Conservation (phyloP, 2,113 vertebrate species). For the Carettochelys insculpta region DNA sequence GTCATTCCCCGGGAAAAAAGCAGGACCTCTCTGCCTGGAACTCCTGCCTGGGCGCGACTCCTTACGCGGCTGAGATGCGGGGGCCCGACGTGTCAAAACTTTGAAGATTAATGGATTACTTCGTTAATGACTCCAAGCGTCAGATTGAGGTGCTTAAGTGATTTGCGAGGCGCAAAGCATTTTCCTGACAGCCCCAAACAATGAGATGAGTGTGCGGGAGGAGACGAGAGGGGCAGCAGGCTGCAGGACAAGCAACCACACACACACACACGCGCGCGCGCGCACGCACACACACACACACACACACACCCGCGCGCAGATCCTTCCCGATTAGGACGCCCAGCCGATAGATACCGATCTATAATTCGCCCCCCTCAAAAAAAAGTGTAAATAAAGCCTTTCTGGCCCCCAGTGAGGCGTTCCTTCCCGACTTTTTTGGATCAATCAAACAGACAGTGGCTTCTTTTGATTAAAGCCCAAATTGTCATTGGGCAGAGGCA, state of each 20-base stretch:
- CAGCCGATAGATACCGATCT: slow-evolving; percentile 66
- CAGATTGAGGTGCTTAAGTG: slow-evolving; percentile 86
- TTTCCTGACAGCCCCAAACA: slow-evolving; percentile 93
- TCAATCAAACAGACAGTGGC: slow-evolving; percentile 99
- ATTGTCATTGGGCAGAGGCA: slow-evolving; percentile 99
- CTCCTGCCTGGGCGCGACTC: slow-evolving; percentile 72
- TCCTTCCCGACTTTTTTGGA: slow-evolving; percentile 95
- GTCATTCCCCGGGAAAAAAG: slow-evolving; percentile 47
- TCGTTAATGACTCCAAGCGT: slow-evolving; percentile 90
- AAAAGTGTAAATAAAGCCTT: slow-evolving; percentile 94
- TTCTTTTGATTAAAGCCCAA: slow-evolving; percentile 99
- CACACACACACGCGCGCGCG: slow-evolving; percentile 2
- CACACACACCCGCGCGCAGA: slow-evolving; percentile 33
- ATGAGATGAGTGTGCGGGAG: slow-evolving; percentile 87
- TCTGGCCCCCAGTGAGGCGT: slow-evolving; percentile 94
- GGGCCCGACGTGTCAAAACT: slow-evolving; percentile 85
- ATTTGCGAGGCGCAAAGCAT: slow-evolving; percentile 89
- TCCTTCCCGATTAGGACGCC: slow-evolving; percentile 66
- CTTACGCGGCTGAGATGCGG: slow-evolving; percentile 74
- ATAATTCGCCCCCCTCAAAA: slow-evolving; percentile 71
- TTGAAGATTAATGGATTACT: slow-evolving; percentile 91
- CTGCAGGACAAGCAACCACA: slow-evolving; percentile 60
- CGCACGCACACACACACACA: neutral
- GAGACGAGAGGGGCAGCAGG: slow-evolving; percentile 76
- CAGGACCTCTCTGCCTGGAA: slow-evolving; percentile 56